Base-by-base conservation (phyloP, 2,797 vertebrate species). In the Coilia nasus region DNA sequence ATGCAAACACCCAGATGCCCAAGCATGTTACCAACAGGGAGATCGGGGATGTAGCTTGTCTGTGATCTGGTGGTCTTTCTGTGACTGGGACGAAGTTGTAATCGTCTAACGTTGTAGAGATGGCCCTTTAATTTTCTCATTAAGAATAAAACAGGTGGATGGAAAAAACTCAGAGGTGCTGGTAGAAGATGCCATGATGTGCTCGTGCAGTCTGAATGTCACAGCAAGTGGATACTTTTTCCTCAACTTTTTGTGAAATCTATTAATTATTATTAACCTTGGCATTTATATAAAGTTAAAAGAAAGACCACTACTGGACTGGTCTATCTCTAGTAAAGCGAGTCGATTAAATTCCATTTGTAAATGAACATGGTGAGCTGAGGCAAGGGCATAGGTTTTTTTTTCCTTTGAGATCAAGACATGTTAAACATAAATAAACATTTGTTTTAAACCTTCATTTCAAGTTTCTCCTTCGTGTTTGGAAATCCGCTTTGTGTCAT, bases 391-490 rank as follows among this genome's bases (percentile, higher is more conserved):
- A 71, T 85, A 78, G 84, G 35, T 17, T 78, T 78, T 71, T 71
- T 90, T 84, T 89, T 86, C 57, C 75, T 87, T 90, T 88, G 78
- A 86, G 47, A 84, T 86, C 75, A 88, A 88, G 89, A 84, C 71
- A 89, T 88, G 85, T 89, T 85, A 85, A 88, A 87, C 44, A 41
- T 82, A 85, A 91, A 91, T 91, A 91, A 91, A 90, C 62, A 78
- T 78, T 59, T 71, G 0, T 85, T 87, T 89, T 81, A 87, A 90
- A 87, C 31, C 62, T 86, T 85, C 64, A n/a, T 56, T 59, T 82
- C 46, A 0, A 31, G 64, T 75, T 2, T 82, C 81, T 83, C 9
- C 15, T 7, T 78, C 41, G 31, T 78, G 15, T 78, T 15, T 21
- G 15, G 14, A 11, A 11, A 44, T 21, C 19, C 35, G 71, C 41